phyloP scores from a whole-genome alignment of 2,113 vertebrate species.

The Gambusia affinis region DNA sequence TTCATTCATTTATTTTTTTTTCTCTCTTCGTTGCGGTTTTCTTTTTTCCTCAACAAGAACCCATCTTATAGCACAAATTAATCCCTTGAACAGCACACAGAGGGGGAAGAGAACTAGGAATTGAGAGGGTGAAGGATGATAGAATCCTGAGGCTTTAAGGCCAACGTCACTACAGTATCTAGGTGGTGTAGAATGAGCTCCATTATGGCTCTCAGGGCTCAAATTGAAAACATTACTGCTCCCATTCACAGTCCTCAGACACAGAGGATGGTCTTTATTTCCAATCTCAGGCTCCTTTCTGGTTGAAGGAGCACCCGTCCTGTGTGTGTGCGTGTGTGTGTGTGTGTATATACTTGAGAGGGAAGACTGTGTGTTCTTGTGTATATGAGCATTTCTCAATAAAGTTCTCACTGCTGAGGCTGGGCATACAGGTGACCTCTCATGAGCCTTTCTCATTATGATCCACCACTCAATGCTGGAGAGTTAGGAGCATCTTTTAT shows the following conservation, averaged over 20 bases:
- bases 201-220: slow-evolving; percentile 78
- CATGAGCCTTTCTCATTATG: slow-evolving; percentile 47
- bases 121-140: slow-evolving; percentile 66
- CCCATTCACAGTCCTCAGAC: slow-evolving; percentile 78
- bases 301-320: slow-evolving; percentile 56
- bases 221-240: slow-evolving; percentile 81
- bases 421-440: slow-evolving; percentile 65
- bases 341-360: slow-evolving; percentile 9
- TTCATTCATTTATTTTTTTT: slow-evolving; percentile 50
- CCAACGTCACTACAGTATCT: slow-evolving; percentile 66
- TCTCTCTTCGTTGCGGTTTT: slow-evolving; percentile 29
- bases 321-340: slow-evolving; percentile 18
- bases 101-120: slow-evolving; percentile 38
- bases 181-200: slow-evolving; percentile 75
- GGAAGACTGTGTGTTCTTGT: slow-evolving; percentile 46
- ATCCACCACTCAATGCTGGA: slow-evolving; percentile 49
- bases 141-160: slow-evolving; percentile 71
- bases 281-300: slow-evolving; percentile 76
- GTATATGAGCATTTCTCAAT: slow-evolving; percentile 51
- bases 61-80: slow-evolving; percentile 64
- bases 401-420: slow-evolving; percentile 60
- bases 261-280: slow-evolving; percentile 79
- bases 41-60: slow-evolving; percentile 35
- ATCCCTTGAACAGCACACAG: slow-evolving; percentile 64
- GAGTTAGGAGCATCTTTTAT: slow-evolving; percentile 47